Base-by-base conservation (phyloP, 2,888 invertebrate species). In the Acleris literana region DNA sequence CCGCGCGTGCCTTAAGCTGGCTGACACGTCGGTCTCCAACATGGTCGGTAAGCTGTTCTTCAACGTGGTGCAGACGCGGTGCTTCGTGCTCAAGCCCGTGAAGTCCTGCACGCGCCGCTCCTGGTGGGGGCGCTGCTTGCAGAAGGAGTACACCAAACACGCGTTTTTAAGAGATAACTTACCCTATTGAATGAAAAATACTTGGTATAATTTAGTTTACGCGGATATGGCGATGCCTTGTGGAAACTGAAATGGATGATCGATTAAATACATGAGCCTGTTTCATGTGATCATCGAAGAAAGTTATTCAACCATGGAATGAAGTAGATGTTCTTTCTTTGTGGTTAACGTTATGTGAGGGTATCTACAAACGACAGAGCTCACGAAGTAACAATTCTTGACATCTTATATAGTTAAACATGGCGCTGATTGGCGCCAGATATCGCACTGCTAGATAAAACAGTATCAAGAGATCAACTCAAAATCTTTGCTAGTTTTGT, bases 41-140 rank as follows among this genome's bases (percentile, higher is more conserved):
- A 94, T 98, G 88, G 97, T 98, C 63, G 98, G 98, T 3, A 97
- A 97, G 78, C 93, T 99, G 43, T 99, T 98, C 93, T 99, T 99
- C 94, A 98, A 99, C 89, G 94, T 98, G 53, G 96, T 99, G n/a
- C 97, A 97, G 82, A 97, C 97, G 0, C 97, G 97, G 83, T 99
- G 99, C 80, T 99, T 99, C 88, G 94, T 96, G 0, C 90, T 99
- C 51, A 96, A 96, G 78, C 94, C 95, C 1, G 95, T 96, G 72
- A 95, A 95, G 74, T 92, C 95, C 29, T 99, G 99, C 88, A 93
- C 94, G 7, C 94, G 95, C 75, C 93, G 95, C 6, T 95, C 96
- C 0, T 97, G 97, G 95, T 96, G 96, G 95, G 97, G 97, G 1
- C 95, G 95, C 75, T 98, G 98, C 78, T 89, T 95, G 46, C 94